Evolutionary conservation across 2,797 vertebrate genomes (phyloP).

Genomic region (Acanthis flammea): DNA sequence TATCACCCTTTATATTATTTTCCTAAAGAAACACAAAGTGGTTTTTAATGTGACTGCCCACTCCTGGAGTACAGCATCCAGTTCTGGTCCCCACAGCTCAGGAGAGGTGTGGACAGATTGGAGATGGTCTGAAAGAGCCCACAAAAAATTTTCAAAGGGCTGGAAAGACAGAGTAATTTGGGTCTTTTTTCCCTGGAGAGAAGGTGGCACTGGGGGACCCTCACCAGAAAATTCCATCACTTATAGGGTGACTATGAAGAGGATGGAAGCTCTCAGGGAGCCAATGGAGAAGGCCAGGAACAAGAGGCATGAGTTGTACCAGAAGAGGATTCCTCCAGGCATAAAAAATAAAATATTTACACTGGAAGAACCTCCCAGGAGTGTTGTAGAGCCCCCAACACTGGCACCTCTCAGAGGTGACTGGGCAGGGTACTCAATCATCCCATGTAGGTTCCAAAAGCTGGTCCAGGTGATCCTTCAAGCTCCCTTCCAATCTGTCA

Average conservation of each 20-base stretch:
- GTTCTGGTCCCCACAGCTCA: neutral
- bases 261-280: fast-evolving
- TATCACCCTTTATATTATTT: neutral
- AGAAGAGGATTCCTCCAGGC: neutral
- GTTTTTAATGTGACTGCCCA: neutral
- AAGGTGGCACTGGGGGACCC: fast-evolving
- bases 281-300: neutral
- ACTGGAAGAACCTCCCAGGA: neutral
- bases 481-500: neutral
- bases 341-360: neutral
- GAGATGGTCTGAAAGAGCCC: neutral
- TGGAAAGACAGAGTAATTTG: neutral
- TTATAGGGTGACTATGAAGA: neutral
- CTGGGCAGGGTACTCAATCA: neutral
- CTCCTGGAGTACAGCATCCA: fast-evolving
- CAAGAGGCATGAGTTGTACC: too few species aligned
- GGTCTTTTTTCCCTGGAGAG: neutral
- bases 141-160: neutral
- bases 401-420: neutral
- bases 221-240: neutral
- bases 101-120: neutral
- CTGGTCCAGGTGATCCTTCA: neutral
- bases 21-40: neutral
- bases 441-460: fast-evolving
- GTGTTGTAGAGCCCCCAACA: fast-evolving